Percentiles rank a stretch among this genome's conserved stretches.
Conservation (phyloP, 2,113 vertebrate species). For the Corydoras maculifer region DNA sequence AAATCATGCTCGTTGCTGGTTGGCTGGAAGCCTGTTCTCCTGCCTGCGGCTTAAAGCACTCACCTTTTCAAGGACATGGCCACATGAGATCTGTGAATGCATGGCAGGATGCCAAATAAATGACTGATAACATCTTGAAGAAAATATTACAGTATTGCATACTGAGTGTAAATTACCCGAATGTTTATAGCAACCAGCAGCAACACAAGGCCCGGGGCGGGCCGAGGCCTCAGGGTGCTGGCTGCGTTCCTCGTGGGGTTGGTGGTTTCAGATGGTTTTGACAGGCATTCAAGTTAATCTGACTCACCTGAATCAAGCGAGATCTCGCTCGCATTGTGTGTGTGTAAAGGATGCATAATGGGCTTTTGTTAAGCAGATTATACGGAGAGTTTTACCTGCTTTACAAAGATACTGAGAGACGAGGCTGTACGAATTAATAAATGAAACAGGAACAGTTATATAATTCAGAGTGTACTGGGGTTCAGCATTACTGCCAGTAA, state of each 20-base stretch:
- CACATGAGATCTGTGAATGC: conserved; percentile 52
- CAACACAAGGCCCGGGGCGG: conserved; percentile 72
- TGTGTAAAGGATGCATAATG: conserved; percentile 34
- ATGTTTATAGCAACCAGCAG: conserved; percentile 96
- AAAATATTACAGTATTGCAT: conserved; percentile 86
- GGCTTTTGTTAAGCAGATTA: conserved; percentile 33
- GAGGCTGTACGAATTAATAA: too few species aligned
- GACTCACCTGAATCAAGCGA: conserved; percentile 43
- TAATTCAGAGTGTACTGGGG: too few species aligned
- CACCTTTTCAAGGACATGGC: conserved; percentile 51
- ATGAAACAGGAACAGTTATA: too few species aligned
- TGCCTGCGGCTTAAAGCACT: conserved; percentile 52
- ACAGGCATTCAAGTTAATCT: conserved; percentile 54
- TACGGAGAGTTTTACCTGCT: too few species aligned
- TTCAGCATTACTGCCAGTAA: too few species aligned
- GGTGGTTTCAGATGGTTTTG: conserved; percentile 61
- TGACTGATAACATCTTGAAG: conserved; percentile 83
- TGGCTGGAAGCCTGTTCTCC: conserved; percentile 54
- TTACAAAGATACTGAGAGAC: too few species aligned
- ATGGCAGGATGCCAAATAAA: conserved; percentile 66
- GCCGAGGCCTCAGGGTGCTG: conserved; percentile 55
- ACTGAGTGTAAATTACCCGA: conserved; percentile 75
- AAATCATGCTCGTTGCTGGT: conserved; percentile 57
- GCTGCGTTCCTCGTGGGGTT: conserved; percentile 50
- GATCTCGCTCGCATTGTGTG: conserved; percentile 1